These are phyloP conservation scores for Tenthredo livida DNA, from an alignment of 2,888 invertebrate genomes.

Conservation along the genomic window DNA sequence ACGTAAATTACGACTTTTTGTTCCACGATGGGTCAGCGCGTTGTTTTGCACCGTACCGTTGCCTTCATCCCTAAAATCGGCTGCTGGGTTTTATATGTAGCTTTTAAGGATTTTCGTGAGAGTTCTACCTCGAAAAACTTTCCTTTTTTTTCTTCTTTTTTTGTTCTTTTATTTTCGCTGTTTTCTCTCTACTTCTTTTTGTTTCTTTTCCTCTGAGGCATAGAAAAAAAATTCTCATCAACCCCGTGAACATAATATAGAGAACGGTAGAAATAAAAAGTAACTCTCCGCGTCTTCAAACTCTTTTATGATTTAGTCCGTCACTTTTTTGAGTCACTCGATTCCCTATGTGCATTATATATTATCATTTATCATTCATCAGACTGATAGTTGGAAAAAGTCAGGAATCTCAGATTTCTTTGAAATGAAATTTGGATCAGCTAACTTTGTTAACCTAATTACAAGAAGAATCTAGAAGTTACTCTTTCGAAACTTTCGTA, in stretches of 20 bases:
- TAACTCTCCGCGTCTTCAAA: not conserved
- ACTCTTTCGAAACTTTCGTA: not conserved
- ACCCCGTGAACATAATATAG: not conserved
- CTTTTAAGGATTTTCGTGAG: not conserved
- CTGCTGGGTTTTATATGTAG: not conserved
- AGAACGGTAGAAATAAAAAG: not conserved
- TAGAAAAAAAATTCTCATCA: not conserved
- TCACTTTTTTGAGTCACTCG: not conserved
- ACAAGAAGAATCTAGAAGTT: not conserved
- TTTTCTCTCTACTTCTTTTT: not conserved
- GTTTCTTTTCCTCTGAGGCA: not conserved
- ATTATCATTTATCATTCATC: too few relatives aligned
- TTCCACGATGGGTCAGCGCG: not conserved
- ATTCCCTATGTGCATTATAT: not conserved
- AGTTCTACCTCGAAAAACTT: not conserved
- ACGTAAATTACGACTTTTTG: not conserved
- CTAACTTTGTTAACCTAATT: not conserved
- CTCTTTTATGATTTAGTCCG: not conserved
- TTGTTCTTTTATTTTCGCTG: too few relatives aligned
- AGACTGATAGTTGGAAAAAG: not conserved
- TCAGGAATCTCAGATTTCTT: not conserved
- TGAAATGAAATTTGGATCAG: not conserved
- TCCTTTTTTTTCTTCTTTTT: not conserved
- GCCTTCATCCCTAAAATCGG: not conserved
- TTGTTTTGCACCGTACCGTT: not conserved